Evolutionary conservation across 2,888 invertebrate genomes (phyloP).

Genomic region (Athalia rosae): DNA sequence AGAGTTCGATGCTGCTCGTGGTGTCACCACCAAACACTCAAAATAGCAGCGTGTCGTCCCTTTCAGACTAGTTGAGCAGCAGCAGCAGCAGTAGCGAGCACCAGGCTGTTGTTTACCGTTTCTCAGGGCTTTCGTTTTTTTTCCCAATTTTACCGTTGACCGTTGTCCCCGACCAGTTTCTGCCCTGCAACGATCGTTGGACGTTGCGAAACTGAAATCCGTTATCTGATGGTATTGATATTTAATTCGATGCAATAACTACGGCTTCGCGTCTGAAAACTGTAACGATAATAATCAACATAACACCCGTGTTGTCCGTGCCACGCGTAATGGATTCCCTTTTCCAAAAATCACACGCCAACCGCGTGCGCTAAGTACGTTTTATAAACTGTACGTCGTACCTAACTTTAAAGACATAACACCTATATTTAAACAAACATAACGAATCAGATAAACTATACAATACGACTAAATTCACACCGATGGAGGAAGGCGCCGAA

Average conservation of each 20-base stretch:
- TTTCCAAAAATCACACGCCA: not conserved
- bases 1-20: not conserved
- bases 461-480: not conserved
- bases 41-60: slow-evolving; percentile 2
- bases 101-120: no score
- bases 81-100: not conserved
- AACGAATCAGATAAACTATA: not conserved
- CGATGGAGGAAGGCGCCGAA: slow-evolving; percentile 54
- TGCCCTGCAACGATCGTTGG: no score
- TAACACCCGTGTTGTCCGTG: not conserved
- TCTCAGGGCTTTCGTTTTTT: no score
- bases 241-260: not conserved
- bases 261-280: not conserved
- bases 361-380: not conserved
- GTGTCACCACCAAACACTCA: not conserved
- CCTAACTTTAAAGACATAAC: not conserved
- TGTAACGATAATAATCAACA: not conserved
- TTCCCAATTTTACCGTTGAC: no score
- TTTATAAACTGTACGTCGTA: not conserved
- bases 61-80: not conserved
- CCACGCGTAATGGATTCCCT: slow-evolving; percentile 34
- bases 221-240: no score
- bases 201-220: no score
- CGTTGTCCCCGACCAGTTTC: no score
- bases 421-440: not conserved